Conservation (phyloP, 2,113 vertebrate genomes). For the Ctenomys sociabilis region DNA sequence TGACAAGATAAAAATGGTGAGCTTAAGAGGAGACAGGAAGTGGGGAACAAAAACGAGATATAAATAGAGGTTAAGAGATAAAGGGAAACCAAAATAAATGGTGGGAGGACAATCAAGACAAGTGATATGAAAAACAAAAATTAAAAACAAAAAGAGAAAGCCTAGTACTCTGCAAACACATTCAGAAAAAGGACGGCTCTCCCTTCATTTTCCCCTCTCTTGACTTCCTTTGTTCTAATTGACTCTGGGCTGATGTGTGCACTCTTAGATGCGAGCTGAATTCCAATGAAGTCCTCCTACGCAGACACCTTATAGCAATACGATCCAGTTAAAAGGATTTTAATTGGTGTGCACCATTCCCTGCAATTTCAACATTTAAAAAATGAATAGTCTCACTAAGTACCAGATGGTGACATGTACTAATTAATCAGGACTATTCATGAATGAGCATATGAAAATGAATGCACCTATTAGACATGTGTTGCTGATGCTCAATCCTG, state of each 20-base stretch:
- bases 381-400: conserved; percentile 88
- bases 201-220: conserved; percentile 62
- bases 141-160: not conserved
- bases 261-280: conserved; percentile 80
- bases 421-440: conserved; percentile 88
- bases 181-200: conserved; percentile 46
- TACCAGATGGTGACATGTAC: conserved; percentile 88
- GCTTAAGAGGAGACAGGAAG: not conserved
- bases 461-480: conserved; percentile 85
- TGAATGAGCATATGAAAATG: conserved; percentile 86
- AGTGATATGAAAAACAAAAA: not conserved
- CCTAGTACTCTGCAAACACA: not conserved
- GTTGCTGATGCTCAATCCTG: conserved; percentile 74
- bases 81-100: conserved; percentile 11
- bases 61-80: conserved; percentile 16
- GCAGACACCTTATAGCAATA: conserved; percentile 86
- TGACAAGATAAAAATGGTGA: not conserved
- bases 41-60: not conserved
- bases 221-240: conserved; percentile 82
- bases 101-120: conserved; percentile 6
- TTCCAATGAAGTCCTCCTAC: conserved; percentile 86
- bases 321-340: conserved; percentile 88
- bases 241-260: conserved; percentile 84
- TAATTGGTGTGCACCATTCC: conserved; percentile 89
- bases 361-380: conserved; percentile 89